Evolutionary conservation across 1,140 invertebrate species (phyloP).

Genomic region (Drosophila nigrodunni): DNA sequence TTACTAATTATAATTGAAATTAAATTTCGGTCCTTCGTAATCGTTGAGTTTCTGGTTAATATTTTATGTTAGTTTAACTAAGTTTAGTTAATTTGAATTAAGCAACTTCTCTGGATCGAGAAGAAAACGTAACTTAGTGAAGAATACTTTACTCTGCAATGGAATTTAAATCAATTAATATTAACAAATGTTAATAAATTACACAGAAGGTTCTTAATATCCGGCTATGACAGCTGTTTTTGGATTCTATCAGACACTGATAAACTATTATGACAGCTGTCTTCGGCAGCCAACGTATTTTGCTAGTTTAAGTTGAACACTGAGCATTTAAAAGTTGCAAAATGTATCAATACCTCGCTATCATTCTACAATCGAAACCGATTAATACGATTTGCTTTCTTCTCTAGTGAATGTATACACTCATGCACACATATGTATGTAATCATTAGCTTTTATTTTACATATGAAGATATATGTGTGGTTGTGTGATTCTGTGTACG

Average conservation of each 20-base stretch:
- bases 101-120: no score
- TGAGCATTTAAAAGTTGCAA: conserved; percentile 7
- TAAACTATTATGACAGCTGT: conserved; percentile 36
- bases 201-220: conserved; percentile 2
- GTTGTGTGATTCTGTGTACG: not conserved
- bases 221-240: conserved; percentile 43
- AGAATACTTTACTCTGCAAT: no score
- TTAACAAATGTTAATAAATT: no score
- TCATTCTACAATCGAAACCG: conserved; percentile 31
- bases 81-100: no score
- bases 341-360: conserved; percentile 10
- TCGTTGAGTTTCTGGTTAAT: no score
- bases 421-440: not conserved
- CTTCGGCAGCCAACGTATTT: not conserved
- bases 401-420: not conserved
- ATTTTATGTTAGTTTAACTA: no score
- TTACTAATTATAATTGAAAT: not conserved
- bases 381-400: conserved; percentile 35
- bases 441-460: not conserved
- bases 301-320: conserved; percentile 3
- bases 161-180: no score
- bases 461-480: not conserved
- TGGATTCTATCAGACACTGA: conserved; percentile 2
- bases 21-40: no score
- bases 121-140: no score